phyloP scores from a whole-genome alignment of 2,113 vertebrate species.

The Myotis brandtii region DNA sequence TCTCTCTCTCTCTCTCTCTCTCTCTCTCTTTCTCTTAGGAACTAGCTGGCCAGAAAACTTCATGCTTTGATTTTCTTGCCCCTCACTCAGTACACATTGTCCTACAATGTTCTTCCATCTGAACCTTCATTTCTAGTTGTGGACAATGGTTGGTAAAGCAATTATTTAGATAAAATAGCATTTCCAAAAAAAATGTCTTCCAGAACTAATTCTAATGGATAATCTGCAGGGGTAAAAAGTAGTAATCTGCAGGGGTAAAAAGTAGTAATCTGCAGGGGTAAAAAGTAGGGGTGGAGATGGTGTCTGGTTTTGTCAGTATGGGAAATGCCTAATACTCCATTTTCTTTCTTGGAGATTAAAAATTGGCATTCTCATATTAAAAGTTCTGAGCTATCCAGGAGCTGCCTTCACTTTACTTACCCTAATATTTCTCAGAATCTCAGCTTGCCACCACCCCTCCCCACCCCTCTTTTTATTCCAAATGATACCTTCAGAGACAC shows the following conservation, averaged over 20 bases:
- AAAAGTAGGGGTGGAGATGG: rapidly evolving
- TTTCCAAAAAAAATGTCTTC: background rate
- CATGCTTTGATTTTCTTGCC: background rate
- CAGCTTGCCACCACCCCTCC: background rate
- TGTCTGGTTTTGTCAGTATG: background rate
- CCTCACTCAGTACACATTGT: background rate
- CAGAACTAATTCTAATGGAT: background rate
- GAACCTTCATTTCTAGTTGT: background rate
- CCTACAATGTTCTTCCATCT: background rate
- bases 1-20: background rate
- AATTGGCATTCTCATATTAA: background rate
- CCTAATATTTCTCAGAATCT: background rate
- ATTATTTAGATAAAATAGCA: background rate
- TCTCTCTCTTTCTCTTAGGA: too few relatives aligned
- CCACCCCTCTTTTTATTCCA: background rate
- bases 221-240: background rate
- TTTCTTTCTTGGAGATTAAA: background rate
- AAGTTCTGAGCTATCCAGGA: background rate
- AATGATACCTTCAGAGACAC: background rate
- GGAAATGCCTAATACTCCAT: background rate
- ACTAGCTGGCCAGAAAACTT: background rate
- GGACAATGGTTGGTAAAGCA: background rate
- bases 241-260: too few relatives aligned
- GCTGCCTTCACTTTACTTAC: background rate
- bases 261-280: background rate